Evolutionary conservation across 37 sponge, comb jelly and placozoan species (phyloP).

Genomic region (Axinella damicornis): DNA sequence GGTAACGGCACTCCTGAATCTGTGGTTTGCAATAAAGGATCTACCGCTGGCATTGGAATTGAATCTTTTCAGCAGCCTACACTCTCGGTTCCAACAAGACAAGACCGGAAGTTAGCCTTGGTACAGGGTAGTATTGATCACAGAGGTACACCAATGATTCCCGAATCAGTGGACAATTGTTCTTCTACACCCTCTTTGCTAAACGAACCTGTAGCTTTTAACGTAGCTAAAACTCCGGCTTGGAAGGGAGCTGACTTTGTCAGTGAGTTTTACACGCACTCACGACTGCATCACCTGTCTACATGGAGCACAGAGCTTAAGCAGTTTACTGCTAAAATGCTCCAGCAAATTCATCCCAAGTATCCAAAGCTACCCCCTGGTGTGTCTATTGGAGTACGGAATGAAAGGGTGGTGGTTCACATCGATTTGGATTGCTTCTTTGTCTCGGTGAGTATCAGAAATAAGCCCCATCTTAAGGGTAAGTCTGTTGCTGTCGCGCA

Average conservation of each 20-base stretch:
- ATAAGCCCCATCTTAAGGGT: conserved; percentile 72
- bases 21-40: no score
- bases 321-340: conserved; percentile 54
- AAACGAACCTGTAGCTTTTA: no score
- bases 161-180: no score
- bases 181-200: no score
- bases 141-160: no score
- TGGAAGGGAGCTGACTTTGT: conserved; percentile 67
- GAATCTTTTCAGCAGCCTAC: no score
- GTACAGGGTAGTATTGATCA: no score
- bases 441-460: conserved; percentile 78
- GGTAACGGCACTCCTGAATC: neutral
- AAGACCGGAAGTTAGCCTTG: no score
- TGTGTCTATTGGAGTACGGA: conserved; percentile 20
- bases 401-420: conserved; percentile 67
- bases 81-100: no score
- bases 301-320: conserved; percentile 90
- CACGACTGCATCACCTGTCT: conserved; percentile 91
- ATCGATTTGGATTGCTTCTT: conserved; percentile 97
- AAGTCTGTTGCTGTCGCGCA: conserved; percentile 92
- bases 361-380: conserved; percentile 18
- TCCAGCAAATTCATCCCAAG: conserved; percentile 16
- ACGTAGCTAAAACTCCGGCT: neutral
- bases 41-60: no score
- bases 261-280: conserved; percentile 84